Base-by-base conservation (phyloP, 2,113 vertebrate genomes). In the Tenebrosternarchus preto region DNA sequence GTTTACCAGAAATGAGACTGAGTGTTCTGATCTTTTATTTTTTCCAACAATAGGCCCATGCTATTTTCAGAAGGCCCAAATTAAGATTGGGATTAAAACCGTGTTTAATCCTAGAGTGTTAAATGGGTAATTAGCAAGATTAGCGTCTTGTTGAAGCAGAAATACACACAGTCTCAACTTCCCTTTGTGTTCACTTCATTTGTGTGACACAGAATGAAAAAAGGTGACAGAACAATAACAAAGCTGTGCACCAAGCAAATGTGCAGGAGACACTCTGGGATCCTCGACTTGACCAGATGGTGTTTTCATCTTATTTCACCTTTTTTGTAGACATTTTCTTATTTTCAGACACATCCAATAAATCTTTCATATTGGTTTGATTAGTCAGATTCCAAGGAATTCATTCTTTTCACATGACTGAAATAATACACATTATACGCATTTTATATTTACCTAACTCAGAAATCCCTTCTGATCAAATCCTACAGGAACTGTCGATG, bases 31-130 rank as follows among this genome's bases (percentile, higher is more conserved):
- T 64, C 27, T 50, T 82, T 77, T 50, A 72, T 60, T 73, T 16
- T 1, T 5, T 46, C 46, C 69, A 67, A 22, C 5, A 29, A 20
- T 60, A 74, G n/a, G n/a, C n/a, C n/a, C n/a, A n/a, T n/a, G n/a
- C 73, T 24, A 27, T 89, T 88, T 57, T 39, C 19, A 66, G 29
- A 80, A 80, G 66, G 66, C 83, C 89, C 89, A 91, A 90, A 91
- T 90, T 89, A 88, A 77, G 88, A 88, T 83, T 87, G 87, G 87
- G 91, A 92, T 92, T 92, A 92, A 88, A 91, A 92, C 89, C 90
- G 87, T 77, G 69, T 85, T 83, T 93, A 93, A 93, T 93, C 92
- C 90, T 80, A 33, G 69, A 69, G 77, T 87, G 82, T 87, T 82
- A 88, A 89, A 90, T 87, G 85, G 88, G 91, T 90, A n/a, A 88